Evolutionary conservation across 2,113 vertebrate species (phyloP), one percentile per base, ranked within the genome.

Genomic region (Physeter macrocephalus): DNA sequence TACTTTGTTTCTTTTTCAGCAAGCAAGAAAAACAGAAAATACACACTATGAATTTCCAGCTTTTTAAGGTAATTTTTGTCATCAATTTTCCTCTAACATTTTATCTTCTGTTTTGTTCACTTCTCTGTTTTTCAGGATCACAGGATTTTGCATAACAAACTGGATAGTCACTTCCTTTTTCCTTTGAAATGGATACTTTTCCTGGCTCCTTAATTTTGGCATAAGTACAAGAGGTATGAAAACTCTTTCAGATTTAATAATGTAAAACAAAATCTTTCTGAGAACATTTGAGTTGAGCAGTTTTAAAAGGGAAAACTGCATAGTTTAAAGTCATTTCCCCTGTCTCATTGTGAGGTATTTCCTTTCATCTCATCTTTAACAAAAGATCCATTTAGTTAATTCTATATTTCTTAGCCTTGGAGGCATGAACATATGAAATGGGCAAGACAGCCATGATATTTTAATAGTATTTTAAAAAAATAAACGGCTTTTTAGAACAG

Each of bases 161-260:
- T 94, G 54, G 21, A 54, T 36, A 62, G 41, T 57, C 29, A 89
- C 75, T 90, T 90, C 89, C 62, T 36, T 75, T 94, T 43, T 41
- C 54, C 90, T 97, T 95, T 96, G 96, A 95, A 96, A 95, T 67
- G n/a, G 90, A 91, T 96, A 95, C 75, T 88, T 91, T 59, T 80
- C n/a, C 71, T 95, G 85, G 39, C 20, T 83, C 25, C 64, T 81
- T 92, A 72, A 61, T 95, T 91, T 94, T 95, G 88, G 88, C 74
- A 13, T 43, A 74, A 86, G 36, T 72, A 29, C 69, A 94, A 97
- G 36, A 90, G 34, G 29, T 43, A 61, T 75, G 15, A 82, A 92
- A 71, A 64, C 59, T 57, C 57, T 84, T 86, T 81, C 80, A 87
- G 74, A 83, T 87, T 86, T 93, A 90, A 77, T 94, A 31, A 86